These are phyloP conservation scores for Acromyrmex heyeri DNA, from an alignment of 1,140 invertebrate genomes.

Conservation along the genomic window DNA sequence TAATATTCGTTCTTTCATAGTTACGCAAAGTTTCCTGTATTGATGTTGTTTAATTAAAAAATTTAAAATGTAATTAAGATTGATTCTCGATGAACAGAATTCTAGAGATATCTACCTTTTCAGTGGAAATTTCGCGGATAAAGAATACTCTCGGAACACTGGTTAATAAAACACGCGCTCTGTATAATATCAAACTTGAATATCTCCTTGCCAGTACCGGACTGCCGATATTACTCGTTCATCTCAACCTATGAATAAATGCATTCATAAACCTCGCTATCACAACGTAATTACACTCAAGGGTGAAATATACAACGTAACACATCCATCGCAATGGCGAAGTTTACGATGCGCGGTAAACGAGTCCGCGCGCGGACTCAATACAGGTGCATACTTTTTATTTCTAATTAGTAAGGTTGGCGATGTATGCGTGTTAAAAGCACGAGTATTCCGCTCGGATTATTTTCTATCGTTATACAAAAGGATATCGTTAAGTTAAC, in stretches of 20 bases:
- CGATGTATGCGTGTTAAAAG: constrained; percentile 39
- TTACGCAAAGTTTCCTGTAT: not conserved
- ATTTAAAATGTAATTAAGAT: constrained; percentile 1
- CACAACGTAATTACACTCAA: constrained; percentile 55
- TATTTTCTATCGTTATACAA: constrained; percentile 55
- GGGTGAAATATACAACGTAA: constrained; percentile 49
- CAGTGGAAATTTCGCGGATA: constrained; percentile 3
- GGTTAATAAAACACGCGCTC: constrained; percentile 17
- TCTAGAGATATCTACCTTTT: not conserved
- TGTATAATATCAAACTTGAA: constrained; percentile 5
- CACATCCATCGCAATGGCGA: constrained; percentile 39
- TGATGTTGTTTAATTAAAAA: not conserved
- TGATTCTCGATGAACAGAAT: not conserved
- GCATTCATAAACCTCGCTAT: constrained; percentile 40
- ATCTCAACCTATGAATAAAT: constrained; percentile 40
- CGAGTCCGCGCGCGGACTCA: constrained; percentile 34
- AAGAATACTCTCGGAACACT: constrained; percentile 11
- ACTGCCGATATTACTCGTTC: constrained; percentile 41
- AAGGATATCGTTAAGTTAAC: constrained; percentile 63
- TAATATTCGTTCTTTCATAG: not conserved
- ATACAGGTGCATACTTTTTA: constrained; percentile 18
- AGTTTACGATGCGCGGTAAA: constrained; percentile 55
- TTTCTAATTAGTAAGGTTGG: constrained; percentile 58
- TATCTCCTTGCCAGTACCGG: not conserved
- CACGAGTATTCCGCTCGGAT: constrained; percentile 33